Base-by-base conservation (phyloP, 2,888 invertebrate genomes). In the Pollenia labialis region DNA sequence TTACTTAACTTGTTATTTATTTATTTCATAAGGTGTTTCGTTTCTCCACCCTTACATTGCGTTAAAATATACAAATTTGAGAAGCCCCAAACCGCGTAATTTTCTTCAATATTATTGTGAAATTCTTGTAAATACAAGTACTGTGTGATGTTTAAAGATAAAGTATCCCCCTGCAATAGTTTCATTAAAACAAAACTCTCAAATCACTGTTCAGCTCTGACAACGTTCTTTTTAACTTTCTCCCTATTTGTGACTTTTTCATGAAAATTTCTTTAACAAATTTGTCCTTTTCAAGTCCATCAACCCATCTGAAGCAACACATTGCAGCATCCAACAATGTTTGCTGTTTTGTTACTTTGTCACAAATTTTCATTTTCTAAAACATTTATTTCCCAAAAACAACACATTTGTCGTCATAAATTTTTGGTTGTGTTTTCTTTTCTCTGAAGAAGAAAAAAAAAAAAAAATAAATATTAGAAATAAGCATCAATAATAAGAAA, bases 211-310 rank as follows among this genome's bases (percentile, higher is more conserved):
- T 75, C n/a, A 50, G 16, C n/a, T 16, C 18, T 14, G 2, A 50
- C 32, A 62, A 10, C 7, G 4, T 44, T 52, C n/a, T n/a, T 44
- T 18, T 18, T 52, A 8, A 18, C 8, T 66, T 12, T 23, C 14
- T n/a, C 42, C 42, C n/a, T 56, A 16, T 58, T 69, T 14, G 32
- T 64, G 44, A 18, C 60, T 48, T 14, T 56, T 56, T 69, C 9
- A n/a, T 8, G 6, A 10, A 12, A n/a, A n/a, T 68, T 82, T 68
- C 16, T 42, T 68, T 32, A n/a, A 50, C 46, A 72, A 72, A 84
- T 44, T 74, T 74, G 50, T 71, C 18, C 32, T 48, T 60, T 64
- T 60, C 18, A 54, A 56, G 80, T 75, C 74, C 74, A 85, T 80
- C 46, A 72, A 66, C 32, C 42, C 52, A 62, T 44, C 23, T 42